Evolutionary conservation across 2,113 vertebrate genomes (phyloP), one percentile per base, ranked within the genome.

Genomic region (Azemiops feae): DNA sequence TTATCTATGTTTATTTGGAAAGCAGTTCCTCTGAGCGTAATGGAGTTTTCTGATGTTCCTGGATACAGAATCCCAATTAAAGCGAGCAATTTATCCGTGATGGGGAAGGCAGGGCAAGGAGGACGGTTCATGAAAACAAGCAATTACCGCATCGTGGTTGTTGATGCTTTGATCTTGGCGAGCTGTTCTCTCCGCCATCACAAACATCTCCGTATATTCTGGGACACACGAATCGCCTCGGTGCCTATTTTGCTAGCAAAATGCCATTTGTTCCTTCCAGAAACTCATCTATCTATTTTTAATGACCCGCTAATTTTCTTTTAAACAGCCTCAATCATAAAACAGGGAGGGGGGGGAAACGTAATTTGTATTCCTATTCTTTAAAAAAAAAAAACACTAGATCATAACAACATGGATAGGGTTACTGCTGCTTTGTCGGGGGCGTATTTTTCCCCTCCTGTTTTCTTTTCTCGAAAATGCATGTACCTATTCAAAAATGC

Each of bases 151-250:
- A 58, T 45, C 11, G 4, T 1, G 11, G 39, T 23, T 23, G 4
- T 39, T 58, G 54, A 11, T 18, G 58, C 3, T 64, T 64, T 25
- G 12, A 43, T 89, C 9, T 23, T 0, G 23, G 5, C 3, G 39
- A 11, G 23, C 57, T n/a, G 12, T 9, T 27, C 4, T 12, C 47
- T 55, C 45, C 5, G 16, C 50, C 18, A 23, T 27, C 6, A 6
- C 8, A 86, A n/a, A 53, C 0, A n/a, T 8, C 6, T 81, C 69
- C 1, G 2, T 20, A 7, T 39, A 81, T 39, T 81, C n/a, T 8
- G 14, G n/a, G 16, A 39, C 1, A 8, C n/a, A 20, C 1, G 6
- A 8, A 81, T 1, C 1, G n/a, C 16, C n/a, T 39, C 5, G 16
- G 16, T 7, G n/a, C 30, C 69, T 20, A 8, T 81, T 39, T 39